These are phyloP conservation scores for Yoshiicerus persimilis DNA, from an alignment of 1,140 invertebrate species.

Conservation along the genomic window DNA sequence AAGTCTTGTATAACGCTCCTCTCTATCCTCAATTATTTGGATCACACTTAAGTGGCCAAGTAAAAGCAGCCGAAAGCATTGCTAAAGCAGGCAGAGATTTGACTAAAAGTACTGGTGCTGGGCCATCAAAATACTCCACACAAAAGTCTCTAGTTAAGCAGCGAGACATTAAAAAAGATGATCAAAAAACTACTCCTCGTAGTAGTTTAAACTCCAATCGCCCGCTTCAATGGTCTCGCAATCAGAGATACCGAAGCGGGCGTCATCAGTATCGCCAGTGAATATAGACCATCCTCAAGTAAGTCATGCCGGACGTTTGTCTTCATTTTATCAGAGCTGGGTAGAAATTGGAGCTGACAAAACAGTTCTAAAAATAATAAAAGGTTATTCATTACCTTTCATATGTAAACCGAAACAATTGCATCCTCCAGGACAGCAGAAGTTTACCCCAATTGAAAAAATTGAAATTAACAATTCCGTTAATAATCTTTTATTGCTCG, in stretches of 20 bases:
- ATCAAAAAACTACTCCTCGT: neutral
- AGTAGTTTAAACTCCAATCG: neutral
- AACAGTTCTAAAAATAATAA: neutral
- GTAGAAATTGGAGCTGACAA: neutral
- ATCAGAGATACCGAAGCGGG: neutral
- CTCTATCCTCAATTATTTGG: neutral
- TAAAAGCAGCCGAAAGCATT: neutral
- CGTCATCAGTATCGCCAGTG: neutral
- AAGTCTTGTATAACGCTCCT: neutral
- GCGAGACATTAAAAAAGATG: accelerated
- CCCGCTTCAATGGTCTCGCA: neutral
- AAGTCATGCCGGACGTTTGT: neutral
- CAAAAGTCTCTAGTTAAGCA: neutral
- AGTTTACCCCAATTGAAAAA: neutral
- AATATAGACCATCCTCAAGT: neutral
- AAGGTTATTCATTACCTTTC: neutral
- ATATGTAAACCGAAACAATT: neutral
- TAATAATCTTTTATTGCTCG: neutral
- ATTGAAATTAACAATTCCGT: neutral
- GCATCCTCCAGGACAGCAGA: neutral
- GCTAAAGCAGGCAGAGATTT: neutral
- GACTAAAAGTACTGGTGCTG: neutral
- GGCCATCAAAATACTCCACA: neutral
- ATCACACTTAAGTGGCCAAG: neutral
- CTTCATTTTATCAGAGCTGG: neutral